Evolutionary conservation across 2,797 vertebrate genomes (phyloP).

Genomic region (Anguilla pacifica): DNA sequence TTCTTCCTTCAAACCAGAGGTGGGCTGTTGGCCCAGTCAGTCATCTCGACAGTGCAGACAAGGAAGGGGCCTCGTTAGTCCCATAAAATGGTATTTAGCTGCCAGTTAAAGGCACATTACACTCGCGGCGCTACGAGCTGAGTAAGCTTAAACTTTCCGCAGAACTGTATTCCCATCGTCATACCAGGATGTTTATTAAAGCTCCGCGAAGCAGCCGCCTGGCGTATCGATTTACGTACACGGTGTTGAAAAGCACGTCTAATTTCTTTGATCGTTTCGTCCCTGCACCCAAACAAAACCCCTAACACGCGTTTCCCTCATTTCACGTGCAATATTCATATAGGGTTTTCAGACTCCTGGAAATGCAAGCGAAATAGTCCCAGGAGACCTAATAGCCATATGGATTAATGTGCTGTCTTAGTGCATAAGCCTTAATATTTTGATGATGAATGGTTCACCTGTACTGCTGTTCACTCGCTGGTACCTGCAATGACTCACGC

Average conservation of each 20-base stretch:
- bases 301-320: background rate
- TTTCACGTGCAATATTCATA: slow-evolving; percentile 3
- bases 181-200: slow-evolving; percentile 5
- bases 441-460: slow-evolving; percentile 74
- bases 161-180: background rate
- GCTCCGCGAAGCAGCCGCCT: background rate
- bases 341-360: slow-evolving; percentile 7
- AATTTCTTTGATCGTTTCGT: background rate
- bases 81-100: slow-evolving; percentile 77
- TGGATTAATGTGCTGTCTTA: slow-evolving; percentile 77
- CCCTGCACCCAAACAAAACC: background rate
- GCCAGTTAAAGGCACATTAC: slow-evolving; percentile 73
- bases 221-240: background rate
- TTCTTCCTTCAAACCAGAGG: slow-evolving; percentile 81
- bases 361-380: slow-evolving; percentile 43
- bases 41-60: slow-evolving; percentile 75
- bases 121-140: slow-evolving; percentile 68
- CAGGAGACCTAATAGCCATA: slow-evolving; percentile 71
- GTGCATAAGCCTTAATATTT: slow-evolving; percentile 73
- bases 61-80: slow-evolving; percentile 67
- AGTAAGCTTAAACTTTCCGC: slow-evolving; percentile 56
- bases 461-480: slow-evolving; percentile 57
- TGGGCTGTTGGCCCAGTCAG: slow-evolving; percentile 81
- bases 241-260: background rate
- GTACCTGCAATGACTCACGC: slow-evolving; percentile 29